A percentile compares a stretch with the other conserved stretches of the same genome.
These are phyloP conservation scores for Scaptomyza hsui DNA, from an alignment of 1,140 invertebrate genomes.

Conservation along the genomic window DNA sequence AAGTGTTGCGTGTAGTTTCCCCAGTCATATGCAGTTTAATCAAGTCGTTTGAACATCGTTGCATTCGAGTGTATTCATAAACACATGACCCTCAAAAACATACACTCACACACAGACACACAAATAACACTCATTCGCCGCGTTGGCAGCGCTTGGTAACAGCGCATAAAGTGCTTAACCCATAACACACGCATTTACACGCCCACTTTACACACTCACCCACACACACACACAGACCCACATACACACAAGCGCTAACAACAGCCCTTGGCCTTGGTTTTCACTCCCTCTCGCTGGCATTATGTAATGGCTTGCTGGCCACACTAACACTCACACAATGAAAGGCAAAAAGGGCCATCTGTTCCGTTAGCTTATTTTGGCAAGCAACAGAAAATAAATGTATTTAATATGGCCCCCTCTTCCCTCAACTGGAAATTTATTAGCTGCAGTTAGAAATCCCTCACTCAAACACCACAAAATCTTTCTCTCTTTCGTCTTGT, in stretches of 20 bases:
- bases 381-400: slow-evolving; percentile 28
- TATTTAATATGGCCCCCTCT: slow-evolving; percentile 19
- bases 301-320: slow-evolving; percentile 34
- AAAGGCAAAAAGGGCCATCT: slow-evolving; percentile 1
- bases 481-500: slow-evolving; percentile 6
- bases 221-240: slow-evolving; percentile 14
- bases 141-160: slow-evolving; percentile 58
- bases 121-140: slow-evolving; percentile 61
- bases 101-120: not conserved
- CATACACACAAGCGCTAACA: slow-evolving; percentile 29
- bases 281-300: slow-evolving; percentile 10
- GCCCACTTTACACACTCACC: slow-evolving; percentile 8
- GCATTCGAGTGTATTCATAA: slow-evolving; percentile 40
- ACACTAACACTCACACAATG: slow-evolving; percentile 20
- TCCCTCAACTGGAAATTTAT: slow-evolving; percentile 25
- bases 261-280: slow-evolving; percentile 34
- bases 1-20: slow-evolving; percentile 57
- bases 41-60: slow-evolving; percentile 67
- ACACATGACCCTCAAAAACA: slow-evolving; percentile 18
- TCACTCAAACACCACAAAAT: slow-evolving; percentile 4
- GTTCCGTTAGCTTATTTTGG: slow-evolving; percentile 22
- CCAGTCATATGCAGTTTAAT: slow-evolving; percentile 58
- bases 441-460: slow-evolving; percentile 25
- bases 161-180: slow-evolving; percentile 60
- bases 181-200: slow-evolving; percentile 39